Percentiles rank a stretch among this genome's conserved stretches.
phyloP scores from a whole-genome alignment of 2,797 vertebrate genomes.

The Molossus alvarezi region DNA sequence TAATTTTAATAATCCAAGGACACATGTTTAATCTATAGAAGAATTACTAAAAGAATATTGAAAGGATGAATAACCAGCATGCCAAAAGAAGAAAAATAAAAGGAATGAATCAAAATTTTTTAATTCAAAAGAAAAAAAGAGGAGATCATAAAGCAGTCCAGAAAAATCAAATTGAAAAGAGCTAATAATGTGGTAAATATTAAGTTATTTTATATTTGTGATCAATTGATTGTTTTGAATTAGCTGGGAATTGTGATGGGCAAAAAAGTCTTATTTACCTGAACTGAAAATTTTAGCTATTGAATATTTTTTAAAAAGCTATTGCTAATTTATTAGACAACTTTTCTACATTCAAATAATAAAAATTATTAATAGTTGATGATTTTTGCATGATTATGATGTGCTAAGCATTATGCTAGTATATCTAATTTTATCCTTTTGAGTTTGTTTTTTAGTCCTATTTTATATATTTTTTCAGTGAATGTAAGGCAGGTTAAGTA shows the following conservation, averaged over 20 bases:
- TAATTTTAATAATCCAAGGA: slow-evolving; percentile 38
- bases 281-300: background rate
- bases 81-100: slow-evolving; percentile 26
- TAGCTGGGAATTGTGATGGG: background rate
- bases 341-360: slow-evolving; percentile 45
- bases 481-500: background rate
- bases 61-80: background rate
- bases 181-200: background rate
- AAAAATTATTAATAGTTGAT: slow-evolving; percentile 27
- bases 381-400: slow-evolving; percentile 14
- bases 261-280: background rate
- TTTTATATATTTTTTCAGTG: background rate
- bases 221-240: background rate
- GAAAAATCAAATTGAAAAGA: slow-evolving; percentile 31
- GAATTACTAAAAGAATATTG: background rate
- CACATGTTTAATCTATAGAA: background rate
- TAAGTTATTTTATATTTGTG: slow-evolving; percentile 23
- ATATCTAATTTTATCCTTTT: slow-evolving; percentile 27
- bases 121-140: background rate
- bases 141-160: background rate
- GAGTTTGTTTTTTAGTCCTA: background rate
- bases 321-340: background rate
- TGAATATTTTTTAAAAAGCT: background rate
- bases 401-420: background rate
- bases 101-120: background rate